Evolutionary conservation across 2,797 vertebrate genomes (phyloP).

Genomic region (Gouania willdenowi): DNA sequence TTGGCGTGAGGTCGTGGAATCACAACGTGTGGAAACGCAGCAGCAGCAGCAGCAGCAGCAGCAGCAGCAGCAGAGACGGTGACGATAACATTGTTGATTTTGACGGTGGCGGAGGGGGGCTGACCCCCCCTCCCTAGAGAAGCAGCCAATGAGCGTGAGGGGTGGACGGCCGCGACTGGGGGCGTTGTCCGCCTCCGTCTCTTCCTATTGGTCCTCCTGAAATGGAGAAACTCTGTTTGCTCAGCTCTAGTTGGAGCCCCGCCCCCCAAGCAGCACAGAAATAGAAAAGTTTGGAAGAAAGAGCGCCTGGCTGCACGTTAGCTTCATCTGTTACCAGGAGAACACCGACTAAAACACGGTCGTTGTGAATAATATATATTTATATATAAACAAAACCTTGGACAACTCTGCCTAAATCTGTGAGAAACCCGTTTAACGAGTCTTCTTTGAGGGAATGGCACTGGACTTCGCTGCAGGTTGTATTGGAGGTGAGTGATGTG

Average conservation of each 20-base stretch:
- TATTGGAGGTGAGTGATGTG: conserved; percentile 81
- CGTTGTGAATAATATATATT: too few species aligned
- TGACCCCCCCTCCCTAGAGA: not conserved
- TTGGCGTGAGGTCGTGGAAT: too few species aligned
- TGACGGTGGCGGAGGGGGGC: not conserved
- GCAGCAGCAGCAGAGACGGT: not conserved
- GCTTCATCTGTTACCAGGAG: too few species aligned
- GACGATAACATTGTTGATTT: conserved; percentile 40
- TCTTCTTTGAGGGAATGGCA: conserved; percentile 72
- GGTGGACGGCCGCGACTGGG: conserved; percentile 47
- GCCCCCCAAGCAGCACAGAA: conserved; percentile 34
- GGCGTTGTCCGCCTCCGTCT: conserved; percentile 63
- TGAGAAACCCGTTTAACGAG: too few species aligned
- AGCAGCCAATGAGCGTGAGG: conserved; percentile 55
- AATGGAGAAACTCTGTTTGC: conserved; percentile 52
- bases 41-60: too few species aligned
- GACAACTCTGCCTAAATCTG: too few species aligned
- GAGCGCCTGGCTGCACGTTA: too few species aligned
- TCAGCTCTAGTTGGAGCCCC: conserved; percentile 7
- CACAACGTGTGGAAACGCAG: too few species aligned
- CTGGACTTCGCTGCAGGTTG: conserved; percentile 94
- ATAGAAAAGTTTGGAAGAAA: conserved; percentile 64
- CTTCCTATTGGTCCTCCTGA: conserved; percentile 67
- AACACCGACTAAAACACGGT: too few species aligned
- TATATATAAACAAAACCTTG: too few species aligned